Evolutionary conservation across 2,888 invertebrate species (phyloP).

Genomic region (Biston betularia): DNA sequence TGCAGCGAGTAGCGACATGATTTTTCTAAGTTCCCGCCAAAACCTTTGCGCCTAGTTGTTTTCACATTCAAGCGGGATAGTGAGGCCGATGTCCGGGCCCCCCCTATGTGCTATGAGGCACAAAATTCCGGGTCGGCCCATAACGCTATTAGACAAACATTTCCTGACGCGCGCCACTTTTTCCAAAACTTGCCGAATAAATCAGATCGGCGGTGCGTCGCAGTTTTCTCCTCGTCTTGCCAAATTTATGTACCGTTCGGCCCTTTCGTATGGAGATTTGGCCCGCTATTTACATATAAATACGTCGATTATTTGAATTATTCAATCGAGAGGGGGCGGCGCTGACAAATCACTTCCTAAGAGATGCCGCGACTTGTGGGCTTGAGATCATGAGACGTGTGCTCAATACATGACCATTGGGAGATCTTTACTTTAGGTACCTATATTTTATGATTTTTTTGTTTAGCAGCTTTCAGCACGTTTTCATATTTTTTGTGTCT

Average conservation of each 20-base stretch:
- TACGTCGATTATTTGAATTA: conserved; percentile 87
- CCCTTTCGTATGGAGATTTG: conserved; percentile 86
- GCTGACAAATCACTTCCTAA: conserved; percentile 86
- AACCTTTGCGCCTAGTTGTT: conserved; percentile 26
- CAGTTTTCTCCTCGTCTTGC: conserved; percentile 84
- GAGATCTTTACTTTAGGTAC: conserved; percentile 35
- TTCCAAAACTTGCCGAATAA: conserved; percentile 84
- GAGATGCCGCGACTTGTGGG: conserved; percentile 82
- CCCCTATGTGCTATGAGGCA: conserved; percentile 71
- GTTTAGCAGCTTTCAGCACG: not conserved
- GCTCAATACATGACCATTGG: conserved; percentile 54
- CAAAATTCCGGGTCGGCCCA: conserved; percentile 75
- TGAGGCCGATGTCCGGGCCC: conserved; percentile 42
- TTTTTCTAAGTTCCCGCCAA: too few relatives aligned
- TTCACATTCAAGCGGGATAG: conserved; percentile 45
- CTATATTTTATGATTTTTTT: conserved; percentile 34
- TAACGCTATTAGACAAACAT: conserved; percentile 86
- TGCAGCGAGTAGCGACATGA: too few relatives aligned
- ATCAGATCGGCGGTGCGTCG: conserved; percentile 85
- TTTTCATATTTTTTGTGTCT: not conserved
- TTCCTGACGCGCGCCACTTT: conserved; percentile 84
- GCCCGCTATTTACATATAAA: conserved; percentile 86
- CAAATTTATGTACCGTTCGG: conserved; percentile 86
- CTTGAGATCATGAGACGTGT: conserved; percentile 76
- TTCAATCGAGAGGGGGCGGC: conserved; percentile 86